A percentile compares a stretch with the other conserved stretches of the same genome.
Evolutionary conservation across 30 jellyfish, hydroid and myxozoan genomes (phyloP).

Genomic region (Turritopsis dohrnii): DNA sequence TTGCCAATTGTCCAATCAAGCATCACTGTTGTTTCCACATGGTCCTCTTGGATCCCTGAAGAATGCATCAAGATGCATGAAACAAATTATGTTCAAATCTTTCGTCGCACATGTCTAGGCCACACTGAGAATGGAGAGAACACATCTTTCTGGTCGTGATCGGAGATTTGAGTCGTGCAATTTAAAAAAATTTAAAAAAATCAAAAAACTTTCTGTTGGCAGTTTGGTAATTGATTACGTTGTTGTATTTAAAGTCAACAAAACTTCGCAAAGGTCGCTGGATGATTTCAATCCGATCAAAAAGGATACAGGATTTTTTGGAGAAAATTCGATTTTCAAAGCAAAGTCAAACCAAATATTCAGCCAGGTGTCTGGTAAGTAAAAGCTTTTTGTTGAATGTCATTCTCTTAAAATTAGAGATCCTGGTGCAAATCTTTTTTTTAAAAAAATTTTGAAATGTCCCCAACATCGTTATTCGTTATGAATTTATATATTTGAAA

Average conservation of each 20-base stretch:
- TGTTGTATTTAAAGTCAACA: neutral
- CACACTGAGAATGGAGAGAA: neutral
- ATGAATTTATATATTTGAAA: no score
- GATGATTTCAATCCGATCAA: neutral
- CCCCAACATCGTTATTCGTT: no score
- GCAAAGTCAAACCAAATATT: neutral
- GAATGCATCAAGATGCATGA: neutral
- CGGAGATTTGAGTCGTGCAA: neutral
- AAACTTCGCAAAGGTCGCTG: neutral
- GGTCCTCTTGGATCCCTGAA: neutral
- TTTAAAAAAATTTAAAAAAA: neutral
- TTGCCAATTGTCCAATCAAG: neutral
- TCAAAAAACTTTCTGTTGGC: neutral
- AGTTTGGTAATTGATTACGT: conserved; percentile 8
- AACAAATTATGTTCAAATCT: neutral
- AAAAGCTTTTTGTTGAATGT: no score
- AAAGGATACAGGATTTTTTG: neutral
- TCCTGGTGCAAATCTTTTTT: no score
- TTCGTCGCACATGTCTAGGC: neutral
- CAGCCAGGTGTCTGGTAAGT: neutral
- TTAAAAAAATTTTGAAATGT: no score
- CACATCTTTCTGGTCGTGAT: neutral
- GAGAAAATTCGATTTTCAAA: neutral
- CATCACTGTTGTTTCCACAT: neutral
- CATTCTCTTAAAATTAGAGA: no score